A percentile compares a stretch with the other conserved stretches of the same genome.
Evolutionary conservation across 2,888 invertebrate species (phyloP).

Genomic region (Anaspis maculata): DNA sequence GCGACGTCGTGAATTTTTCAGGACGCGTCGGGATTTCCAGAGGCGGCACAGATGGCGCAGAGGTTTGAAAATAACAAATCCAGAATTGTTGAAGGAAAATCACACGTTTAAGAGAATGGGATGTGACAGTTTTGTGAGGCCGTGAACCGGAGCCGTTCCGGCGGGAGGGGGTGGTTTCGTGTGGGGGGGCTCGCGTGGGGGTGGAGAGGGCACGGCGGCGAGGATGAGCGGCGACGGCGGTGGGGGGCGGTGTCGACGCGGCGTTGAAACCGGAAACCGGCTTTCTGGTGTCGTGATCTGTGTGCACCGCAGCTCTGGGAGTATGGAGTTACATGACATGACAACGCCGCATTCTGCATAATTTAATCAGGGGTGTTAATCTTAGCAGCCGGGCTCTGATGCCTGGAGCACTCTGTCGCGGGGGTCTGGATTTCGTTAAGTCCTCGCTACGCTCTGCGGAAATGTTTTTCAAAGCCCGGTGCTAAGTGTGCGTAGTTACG

Average conservation of each 20-base stretch:
- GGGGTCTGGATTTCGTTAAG: no score
- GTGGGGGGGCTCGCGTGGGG: slow-evolving; percentile 18
- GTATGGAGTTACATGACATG: slow-evolving; percentile 36
- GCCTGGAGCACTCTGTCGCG: no score
- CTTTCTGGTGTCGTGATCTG: slow-evolving; percentile 34
- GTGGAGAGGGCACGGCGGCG: slow-evolving; percentile 27
- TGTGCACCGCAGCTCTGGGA: slow-evolving; percentile 28
- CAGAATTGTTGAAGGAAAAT: slow-evolving; percentile 18
- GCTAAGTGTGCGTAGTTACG: no score
- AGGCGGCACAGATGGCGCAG: no score
- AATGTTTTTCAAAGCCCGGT: no score
- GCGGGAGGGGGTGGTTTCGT: slow-evolving; percentile 22
- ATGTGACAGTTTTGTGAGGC: slow-evolving; percentile 30
- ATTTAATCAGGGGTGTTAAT: slow-evolving; percentile 26
- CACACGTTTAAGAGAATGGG: slow-evolving; percentile 26
- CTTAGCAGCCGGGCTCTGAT: no score
- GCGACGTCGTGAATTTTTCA: no score
- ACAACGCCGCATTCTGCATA: slow-evolving; percentile 29
- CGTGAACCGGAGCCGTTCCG: slow-evolving; percentile 19
- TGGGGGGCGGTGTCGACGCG: slow-evolving; percentile 24
- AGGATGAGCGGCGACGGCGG: slow-evolving; percentile 21
- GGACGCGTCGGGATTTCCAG: no score
- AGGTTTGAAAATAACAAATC: slow-evolving; percentile 15
- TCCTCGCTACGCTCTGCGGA: no score
- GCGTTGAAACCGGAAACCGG: slow-evolving; percentile 35